These are phyloP conservation scores for Andricus curvator DNA, from an alignment of 2,888 invertebrate species.

Conservation along the genomic window DNA sequence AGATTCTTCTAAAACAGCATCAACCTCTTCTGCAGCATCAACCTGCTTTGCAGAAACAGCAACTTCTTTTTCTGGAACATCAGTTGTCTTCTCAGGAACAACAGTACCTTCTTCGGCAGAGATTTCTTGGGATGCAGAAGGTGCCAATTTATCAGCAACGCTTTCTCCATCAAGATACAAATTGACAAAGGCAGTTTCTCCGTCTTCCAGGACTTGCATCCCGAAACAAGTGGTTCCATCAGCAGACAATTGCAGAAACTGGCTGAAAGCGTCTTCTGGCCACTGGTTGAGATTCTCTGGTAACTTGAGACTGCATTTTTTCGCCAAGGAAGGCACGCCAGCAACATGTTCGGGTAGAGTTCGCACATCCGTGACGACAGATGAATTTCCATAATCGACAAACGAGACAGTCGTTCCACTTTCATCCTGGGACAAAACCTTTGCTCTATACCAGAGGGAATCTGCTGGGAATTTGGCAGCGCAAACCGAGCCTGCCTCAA, in stretches of 20 bases:
- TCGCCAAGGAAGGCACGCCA: slow-evolving; percentile 81
- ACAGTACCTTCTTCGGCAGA: background rate
- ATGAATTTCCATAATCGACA: slow-evolving; percentile 88
- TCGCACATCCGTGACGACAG: slow-evolving; percentile 81
- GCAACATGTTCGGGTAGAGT: slow-evolving; percentile 82
- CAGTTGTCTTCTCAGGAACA: slow-evolving; percentile 40
- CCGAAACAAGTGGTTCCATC: slow-evolving; percentile 80
- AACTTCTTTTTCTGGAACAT: background rate
- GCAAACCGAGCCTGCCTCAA: slow-evolving; percentile 82
- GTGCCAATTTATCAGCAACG: slow-evolving; percentile 81
- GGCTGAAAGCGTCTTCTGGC: slow-evolving; percentile 73
- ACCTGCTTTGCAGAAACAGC: background rate
- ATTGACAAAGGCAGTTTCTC: slow-evolving; percentile 83
- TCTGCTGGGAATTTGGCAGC: slow-evolving; percentile 85
- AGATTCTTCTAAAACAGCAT: slow-evolving; percentile 61
- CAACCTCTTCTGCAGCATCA: too few relatives aligned
- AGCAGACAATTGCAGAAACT: slow-evolving; percentile 73
- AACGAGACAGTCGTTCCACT: slow-evolving; percentile 82
- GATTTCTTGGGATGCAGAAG: background rate
- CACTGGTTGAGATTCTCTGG: slow-evolving; percentile 78
- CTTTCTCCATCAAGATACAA: slow-evolving; percentile 82
- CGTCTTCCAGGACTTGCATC: slow-evolving; percentile 80
- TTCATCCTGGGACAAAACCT: slow-evolving; percentile 82
- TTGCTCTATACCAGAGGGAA: slow-evolving; percentile 84
- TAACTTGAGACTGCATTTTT: slow-evolving; percentile 82